phyloP scores from a whole-genome alignment of 2,113 vertebrate genomes.

The Malaclemys terrapin region DNA sequence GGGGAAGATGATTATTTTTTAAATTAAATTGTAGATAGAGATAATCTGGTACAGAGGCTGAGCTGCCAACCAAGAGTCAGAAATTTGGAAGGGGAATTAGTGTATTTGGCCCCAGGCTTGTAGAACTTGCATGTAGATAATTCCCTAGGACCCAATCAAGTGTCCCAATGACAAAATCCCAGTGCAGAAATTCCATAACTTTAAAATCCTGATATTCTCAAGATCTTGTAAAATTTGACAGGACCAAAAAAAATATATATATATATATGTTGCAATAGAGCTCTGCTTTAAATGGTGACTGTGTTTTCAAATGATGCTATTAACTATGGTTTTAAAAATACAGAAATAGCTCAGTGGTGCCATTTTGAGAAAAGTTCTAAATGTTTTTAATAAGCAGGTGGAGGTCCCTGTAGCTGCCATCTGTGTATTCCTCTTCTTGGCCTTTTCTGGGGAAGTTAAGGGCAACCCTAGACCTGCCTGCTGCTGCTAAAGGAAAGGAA shows the following conservation, averaged over 20 bases:
- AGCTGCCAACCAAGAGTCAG: slow-evolving; percentile 37
- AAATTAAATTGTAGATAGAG: slow-evolving; percentile 62
- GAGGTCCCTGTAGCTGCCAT: not conserved
- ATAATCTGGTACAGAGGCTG: not conserved
- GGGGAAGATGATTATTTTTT: slow-evolving; percentile 27
- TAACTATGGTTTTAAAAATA: not conserved
- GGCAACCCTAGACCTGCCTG: accelerated
- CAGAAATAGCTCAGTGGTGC: not conserved
- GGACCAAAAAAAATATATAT: slow-evolving; percentile 20
- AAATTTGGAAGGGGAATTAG: slow-evolving; percentile 53
- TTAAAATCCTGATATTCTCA: slow-evolving; percentile 36
- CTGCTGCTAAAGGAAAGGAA: not conserved
- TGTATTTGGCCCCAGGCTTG: slow-evolving; percentile 56
- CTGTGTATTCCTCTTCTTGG: not conserved
- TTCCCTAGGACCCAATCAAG: slow-evolving; percentile 65
- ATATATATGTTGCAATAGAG: not conserved
- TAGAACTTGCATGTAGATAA: slow-evolving; percentile 4
- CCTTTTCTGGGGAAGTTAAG: not conserved
- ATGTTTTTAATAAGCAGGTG: not conserved
- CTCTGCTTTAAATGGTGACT: not conserved
- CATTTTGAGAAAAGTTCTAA: not conserved
- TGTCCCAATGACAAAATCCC: slow-evolving; percentile 45
- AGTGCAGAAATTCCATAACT: not conserved
- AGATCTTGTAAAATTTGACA: slow-evolving; percentile 11
- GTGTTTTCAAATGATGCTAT: not conserved